These are phyloP conservation scores for Heliothis subflexa DNA, from an alignment of 1,140 invertebrate genomes.

Conservation along the genomic window DNA sequence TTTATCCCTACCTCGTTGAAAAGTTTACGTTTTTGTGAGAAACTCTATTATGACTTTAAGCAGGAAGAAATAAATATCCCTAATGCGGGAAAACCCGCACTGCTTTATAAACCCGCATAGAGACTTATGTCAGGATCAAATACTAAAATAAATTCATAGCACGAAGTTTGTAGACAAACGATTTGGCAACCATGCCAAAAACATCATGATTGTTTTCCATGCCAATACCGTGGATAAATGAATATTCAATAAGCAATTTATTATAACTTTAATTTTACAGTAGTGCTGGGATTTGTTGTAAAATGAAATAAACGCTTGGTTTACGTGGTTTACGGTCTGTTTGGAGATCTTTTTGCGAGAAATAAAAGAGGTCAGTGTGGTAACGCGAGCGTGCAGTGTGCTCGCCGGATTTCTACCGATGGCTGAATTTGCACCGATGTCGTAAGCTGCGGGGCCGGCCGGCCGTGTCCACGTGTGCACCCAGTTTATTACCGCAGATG, in stretches of 20 bases:
- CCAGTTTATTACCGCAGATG: conserved; percentile 42
- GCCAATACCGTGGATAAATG: conserved; percentile 37
- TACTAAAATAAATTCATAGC: conserved; percentile 41
- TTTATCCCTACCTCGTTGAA: neutral
- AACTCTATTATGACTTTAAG: neutral
- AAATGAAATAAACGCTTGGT: neutral
- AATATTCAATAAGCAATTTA: conserved; percentile 42
- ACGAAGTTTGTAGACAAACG: conserved; percentile 42
- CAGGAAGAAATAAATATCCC: neutral
- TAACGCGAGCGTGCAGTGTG: conserved; percentile 8
- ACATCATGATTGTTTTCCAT: conserved; percentile 42
- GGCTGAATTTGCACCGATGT: conserved; percentile 53
- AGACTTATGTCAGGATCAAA: conserved; percentile 21
- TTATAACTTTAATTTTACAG: conserved; percentile 19
- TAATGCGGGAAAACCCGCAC: neutral
- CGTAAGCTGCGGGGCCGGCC: conserved; percentile 30
- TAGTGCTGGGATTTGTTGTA: neutral
- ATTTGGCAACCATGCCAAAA: conserved; percentile 44
- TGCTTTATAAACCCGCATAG: conserved; percentile 30
- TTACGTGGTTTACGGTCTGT: neutral
- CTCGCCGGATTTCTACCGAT: conserved; percentile 35
- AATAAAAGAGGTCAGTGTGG: conserved; percentile 26
- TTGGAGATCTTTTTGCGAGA: conserved; percentile 2
- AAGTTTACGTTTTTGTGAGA: neutral
- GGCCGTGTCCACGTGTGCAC: conserved; percentile 33